A percentile compares a stretch with the other conserved stretches of the same genome.
These are phyloP conservation scores for Didymodactylos carnosus DNA, from an alignment of 2,888 invertebrate genomes.

Conservation along the genomic window DNA sequence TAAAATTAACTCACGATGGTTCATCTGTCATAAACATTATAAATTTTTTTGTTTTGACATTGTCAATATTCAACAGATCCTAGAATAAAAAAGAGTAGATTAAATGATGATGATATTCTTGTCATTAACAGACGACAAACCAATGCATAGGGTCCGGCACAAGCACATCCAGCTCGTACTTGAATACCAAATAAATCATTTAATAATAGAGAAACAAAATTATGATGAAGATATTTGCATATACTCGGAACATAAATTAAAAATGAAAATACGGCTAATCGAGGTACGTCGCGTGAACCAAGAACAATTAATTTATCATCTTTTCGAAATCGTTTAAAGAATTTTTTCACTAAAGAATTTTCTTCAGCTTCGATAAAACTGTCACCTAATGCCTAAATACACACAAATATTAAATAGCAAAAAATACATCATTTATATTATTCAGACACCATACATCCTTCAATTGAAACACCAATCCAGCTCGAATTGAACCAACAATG, in stretches of 20 bases:
- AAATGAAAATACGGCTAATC: constrained; percentile 13
- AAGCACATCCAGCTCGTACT: constrained; percentile 22
- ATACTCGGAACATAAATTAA: not conserved
- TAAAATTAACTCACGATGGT: not conserved
- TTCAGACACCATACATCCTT: constrained; percentile 16
- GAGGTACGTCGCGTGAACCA: not conserved
- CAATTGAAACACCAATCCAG: constrained; percentile 22
- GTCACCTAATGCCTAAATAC: not conserved
- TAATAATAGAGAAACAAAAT: constrained; percentile 20
- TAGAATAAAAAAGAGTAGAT: constrained; percentile 1
- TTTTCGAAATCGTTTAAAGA: not conserved
- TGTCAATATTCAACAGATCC: not conserved
- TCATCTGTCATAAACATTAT: not conserved
- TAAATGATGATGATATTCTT: too few species aligned
- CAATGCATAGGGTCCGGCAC: constrained; percentile 20
- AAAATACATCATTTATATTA: too few species aligned
- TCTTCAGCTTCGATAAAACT: not conserved
- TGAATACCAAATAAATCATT: constrained; percentile 22
- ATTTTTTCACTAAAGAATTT: not conserved
- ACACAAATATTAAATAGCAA: too few species aligned
- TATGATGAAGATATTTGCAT: constrained; percentile 19
- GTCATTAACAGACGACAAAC: too few species aligned
- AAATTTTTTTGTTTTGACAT: not conserved
- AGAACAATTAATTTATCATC: not conserved
- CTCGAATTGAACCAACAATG: constrained; percentile 23